Percentiles rank a stretch among this genome's conserved stretches.
phyloP scores from a whole-genome alignment of 2,888 invertebrate species.

The Colostygia pectinataria region DNA sequence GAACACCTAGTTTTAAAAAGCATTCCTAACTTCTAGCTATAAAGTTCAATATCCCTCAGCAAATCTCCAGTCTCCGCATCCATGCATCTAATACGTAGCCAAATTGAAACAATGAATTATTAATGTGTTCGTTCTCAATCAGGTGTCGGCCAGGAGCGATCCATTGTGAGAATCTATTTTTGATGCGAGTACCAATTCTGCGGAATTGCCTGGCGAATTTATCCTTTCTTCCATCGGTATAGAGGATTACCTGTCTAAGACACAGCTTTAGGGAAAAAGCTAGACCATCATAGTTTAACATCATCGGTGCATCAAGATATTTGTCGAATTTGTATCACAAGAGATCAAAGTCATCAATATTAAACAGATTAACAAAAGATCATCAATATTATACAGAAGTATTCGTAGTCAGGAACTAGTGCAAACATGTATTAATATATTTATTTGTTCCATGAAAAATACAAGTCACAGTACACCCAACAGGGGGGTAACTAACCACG shows the following conservation, averaged over 20 bases:
- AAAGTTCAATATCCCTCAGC: neutral
- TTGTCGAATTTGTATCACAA: no score
- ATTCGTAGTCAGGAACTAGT: no score
- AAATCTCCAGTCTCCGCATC: neutral
- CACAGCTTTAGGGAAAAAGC: slow-evolving; percentile 1
- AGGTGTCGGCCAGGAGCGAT: slow-evolving; percentile 35
- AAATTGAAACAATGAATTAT: slow-evolving; percentile 53
- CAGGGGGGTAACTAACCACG: no score
- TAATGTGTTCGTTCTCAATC: slow-evolving; percentile 47
- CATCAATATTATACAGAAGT: no score
- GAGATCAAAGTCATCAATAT: no score
- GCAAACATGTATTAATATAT: no score
- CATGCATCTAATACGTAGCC: slow-evolving; percentile 15
- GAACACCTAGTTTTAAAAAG: no score
- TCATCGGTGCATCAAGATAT: no score
- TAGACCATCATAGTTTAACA: no score
- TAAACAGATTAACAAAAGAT: no score
- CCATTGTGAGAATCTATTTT: slow-evolving; percentile 43
- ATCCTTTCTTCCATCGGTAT: slow-evolving; percentile 40
- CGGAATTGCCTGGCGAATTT: slow-evolving; percentile 45
- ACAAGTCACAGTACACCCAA: no score
- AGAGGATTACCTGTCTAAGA: slow-evolving; percentile 33
- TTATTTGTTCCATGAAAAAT: no score
- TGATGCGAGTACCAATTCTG: slow-evolving; percentile 44
- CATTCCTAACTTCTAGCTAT: neutral